Evolutionary conservation across 2,888 invertebrate genomes (phyloP).

Genomic region (Pseudoips prasinana): DNA sequence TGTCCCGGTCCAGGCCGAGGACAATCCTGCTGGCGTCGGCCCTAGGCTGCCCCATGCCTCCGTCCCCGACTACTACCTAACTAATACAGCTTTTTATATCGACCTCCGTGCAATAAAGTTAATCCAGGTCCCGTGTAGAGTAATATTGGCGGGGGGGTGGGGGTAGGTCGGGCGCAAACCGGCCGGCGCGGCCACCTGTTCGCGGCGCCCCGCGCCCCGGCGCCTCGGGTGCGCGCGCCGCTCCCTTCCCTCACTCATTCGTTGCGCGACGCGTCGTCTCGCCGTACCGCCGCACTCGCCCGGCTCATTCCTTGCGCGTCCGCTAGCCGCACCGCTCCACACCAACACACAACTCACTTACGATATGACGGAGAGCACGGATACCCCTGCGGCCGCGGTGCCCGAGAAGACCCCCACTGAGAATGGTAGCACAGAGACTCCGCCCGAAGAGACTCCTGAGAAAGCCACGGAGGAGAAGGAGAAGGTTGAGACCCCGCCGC

Average conservation of each 20-base stretch:
- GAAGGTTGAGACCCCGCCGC: slow-evolving; percentile 79
- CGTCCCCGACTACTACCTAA: slow-evolving; percentile 36
- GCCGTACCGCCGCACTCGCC: slow-evolving; percentile 64
- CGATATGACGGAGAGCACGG: slow-evolving; percentile 77
- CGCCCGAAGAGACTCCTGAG: slow-evolving; percentile 76
- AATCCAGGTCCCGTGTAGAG: slow-evolving; percentile 70
- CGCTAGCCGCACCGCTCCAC: slow-evolving; percentile 45
- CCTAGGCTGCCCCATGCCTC: slow-evolving; percentile 31
- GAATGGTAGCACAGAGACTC: slow-evolving; percentile 73
- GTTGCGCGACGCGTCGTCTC: slow-evolving; percentile 76
- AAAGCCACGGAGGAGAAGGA: slow-evolving; percentile 77
- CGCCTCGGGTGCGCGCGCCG: slow-evolving; percentile 58
- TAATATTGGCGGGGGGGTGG: slow-evolving; percentile 51
- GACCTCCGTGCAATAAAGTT: slow-evolving; percentile 66
- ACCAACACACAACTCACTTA: neutral
- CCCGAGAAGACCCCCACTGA: slow-evolving; percentile 81
- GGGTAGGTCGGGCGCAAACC: slow-evolving; percentile 52
- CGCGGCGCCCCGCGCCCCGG: slow-evolving; percentile 29
- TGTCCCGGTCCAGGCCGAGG: slow-evolving; percentile 45
- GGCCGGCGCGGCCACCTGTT: slow-evolving; percentile 70
- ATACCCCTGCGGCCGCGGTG: slow-evolving; percentile 75
- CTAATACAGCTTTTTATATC: slow-evolving; percentile 56
- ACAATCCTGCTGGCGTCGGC: slow-evolving; percentile 42
- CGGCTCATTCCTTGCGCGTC: slow-evolving; percentile 68
- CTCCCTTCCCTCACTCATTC: slow-evolving; percentile 75